phyloP scores from a whole-genome alignment of 2,888 invertebrate species.

The Ophion costatus region DNA sequence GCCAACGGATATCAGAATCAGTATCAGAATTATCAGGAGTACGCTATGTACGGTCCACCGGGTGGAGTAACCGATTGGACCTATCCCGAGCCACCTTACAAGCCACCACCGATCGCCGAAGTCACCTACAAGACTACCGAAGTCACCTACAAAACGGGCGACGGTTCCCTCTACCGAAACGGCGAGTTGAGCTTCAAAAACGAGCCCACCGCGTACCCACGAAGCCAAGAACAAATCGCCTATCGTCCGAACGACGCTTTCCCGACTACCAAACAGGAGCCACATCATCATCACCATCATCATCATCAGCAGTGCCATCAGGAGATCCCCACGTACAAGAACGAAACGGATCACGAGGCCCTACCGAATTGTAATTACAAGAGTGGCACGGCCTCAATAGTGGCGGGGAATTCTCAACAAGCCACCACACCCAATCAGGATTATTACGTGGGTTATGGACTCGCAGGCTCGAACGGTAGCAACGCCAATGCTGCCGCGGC shows the following conservation, averaged over 20 bases:
- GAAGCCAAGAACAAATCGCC: constrained; percentile 74
- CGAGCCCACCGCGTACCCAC: constrained; percentile 74
- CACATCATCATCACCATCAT: constrained; percentile 58
- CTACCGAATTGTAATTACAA: constrained; percentile 72
- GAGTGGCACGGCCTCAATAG: constrained; percentile 33
- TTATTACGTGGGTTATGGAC: constrained; percentile 79
- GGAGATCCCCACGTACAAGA: constrained; percentile 71
- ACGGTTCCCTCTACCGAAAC: constrained; percentile 78
- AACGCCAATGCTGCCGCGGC: constrained; percentile 71
- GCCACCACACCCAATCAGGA: constrained; percentile 69
- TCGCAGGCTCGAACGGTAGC: constrained; percentile 67
- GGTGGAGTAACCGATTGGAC: constrained; percentile 65
- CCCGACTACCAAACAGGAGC: constrained; percentile 71
- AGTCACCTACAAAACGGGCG: constrained; percentile 82
- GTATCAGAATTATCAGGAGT: constrained; percentile 81
- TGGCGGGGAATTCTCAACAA: constrained; percentile 43
- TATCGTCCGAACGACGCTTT: constrained; percentile 73
- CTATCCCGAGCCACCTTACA: constrained; percentile 65
- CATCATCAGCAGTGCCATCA: constrained; percentile 72
- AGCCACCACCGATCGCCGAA: constrained; percentile 79
- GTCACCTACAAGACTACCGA: constrained; percentile 82
- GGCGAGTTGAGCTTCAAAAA: constrained; percentile 80
- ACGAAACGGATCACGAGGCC: constrained; percentile 69
- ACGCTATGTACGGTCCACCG: constrained; percentile 78
- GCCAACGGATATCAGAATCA: constrained; percentile 80